These are phyloP conservation scores for Psilanteris sp. DNA, from an alignment of 1,140 invertebrate genomes.

Conservation along the genomic window DNA sequence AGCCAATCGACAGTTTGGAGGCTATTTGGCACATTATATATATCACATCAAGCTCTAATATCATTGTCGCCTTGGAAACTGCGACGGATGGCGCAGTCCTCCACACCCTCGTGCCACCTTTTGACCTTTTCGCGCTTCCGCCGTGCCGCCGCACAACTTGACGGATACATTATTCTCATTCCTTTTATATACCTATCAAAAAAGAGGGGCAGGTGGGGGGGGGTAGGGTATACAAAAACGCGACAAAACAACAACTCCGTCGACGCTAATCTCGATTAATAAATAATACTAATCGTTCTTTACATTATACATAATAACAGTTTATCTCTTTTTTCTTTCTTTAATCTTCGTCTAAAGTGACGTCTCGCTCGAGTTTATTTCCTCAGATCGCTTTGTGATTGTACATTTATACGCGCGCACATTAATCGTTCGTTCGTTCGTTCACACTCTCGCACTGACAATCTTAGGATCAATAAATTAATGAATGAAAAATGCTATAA, in stretches of 20 bases:
- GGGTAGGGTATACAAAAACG: conserved; percentile 50
- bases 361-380: conserved; percentile 12
- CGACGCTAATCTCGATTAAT: conserved; percentile 56
- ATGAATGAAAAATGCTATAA: conserved; percentile 63
- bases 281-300: conserved; percentile 62
- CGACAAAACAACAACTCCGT: conserved; percentile 57
- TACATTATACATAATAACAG: conserved; percentile 56
- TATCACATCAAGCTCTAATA: conserved; percentile 55
- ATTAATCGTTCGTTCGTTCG: conserved; percentile 9
- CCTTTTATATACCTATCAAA: conserved; percentile 30
- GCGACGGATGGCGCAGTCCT: conserved; percentile 1
- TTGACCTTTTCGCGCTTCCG: not conserved
- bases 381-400: conserved; percentile 25
- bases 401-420: conserved; percentile 18
- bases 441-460: conserved; percentile 33
- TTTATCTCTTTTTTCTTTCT: conserved; percentile 39
- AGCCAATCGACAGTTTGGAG: conserved; percentile 45
- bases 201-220: not conserved
- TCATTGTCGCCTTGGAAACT: conserved; percentile 9
- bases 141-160: not conserved
- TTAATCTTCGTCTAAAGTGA: conserved; percentile 41
- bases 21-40: conserved; percentile 59
- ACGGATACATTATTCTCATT: conserved; percentile 14
- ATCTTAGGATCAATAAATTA: conserved; percentile 64
- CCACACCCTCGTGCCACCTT: conserved; percentile 2